Evolutionary conservation across 2,113 vertebrate genomes (phyloP), one percentile per base, ranked within the genome.

Genomic region (Erpornis zantholeuca): DNA sequence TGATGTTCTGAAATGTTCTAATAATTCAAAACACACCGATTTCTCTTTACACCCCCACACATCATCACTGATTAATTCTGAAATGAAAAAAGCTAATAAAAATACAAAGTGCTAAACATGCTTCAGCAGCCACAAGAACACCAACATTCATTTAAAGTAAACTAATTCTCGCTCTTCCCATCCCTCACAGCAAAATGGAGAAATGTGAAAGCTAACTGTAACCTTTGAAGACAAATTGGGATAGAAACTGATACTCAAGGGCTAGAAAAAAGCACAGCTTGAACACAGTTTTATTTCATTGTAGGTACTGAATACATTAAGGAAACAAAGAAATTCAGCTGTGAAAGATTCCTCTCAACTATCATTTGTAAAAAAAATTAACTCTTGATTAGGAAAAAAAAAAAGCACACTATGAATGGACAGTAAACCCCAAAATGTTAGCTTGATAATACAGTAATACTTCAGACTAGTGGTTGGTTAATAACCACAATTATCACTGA

Each of bases 71-170:
- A 95, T 80, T 53, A 90, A 21, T 52, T 86, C 1, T 83, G 75
- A 94, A 90, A 87, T 47, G 10, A 73, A 91, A 91, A 94, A 92
- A n/a, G 35, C n/a, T 87, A 89, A 85, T 47, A 84, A 90, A 85
- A 60, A 60, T 31, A 36, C 61, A 61, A 90, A 90, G 86, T 50
- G 22, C 60, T 75, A 79, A 93, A 76, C 2, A 72, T 77, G 15
- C 18, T 70, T 83, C 22, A 64, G 45, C 50, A 72, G 50, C 13
- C 68, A 70, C 38, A 86, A 27, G 19, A 91, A 77, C 0, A 1
- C 3, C 49, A 82, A 15, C 12, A 68, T n/a, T 79, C 45, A 11
- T 50, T 86, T 44, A 10, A 59, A 71, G 22, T 44, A 71, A 78
- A 88, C 25, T 53, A 52, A 82, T 87, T 75, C 35, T 72, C 4